Base-by-base conservation (phyloP, 2,113 vertebrate genomes). In the Corythaixoides concolor region DNA sequence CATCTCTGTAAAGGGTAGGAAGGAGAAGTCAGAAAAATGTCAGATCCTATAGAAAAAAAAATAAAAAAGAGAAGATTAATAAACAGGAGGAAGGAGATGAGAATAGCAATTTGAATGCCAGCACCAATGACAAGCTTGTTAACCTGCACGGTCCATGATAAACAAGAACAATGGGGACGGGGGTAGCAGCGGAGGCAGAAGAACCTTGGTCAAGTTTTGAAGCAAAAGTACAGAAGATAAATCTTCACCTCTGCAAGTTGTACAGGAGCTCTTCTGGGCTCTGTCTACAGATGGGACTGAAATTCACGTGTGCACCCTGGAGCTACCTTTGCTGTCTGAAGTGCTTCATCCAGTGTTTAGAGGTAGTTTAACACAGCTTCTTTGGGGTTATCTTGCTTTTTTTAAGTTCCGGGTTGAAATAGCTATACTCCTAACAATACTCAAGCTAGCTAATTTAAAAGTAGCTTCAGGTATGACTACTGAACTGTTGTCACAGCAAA, bases 51-150 rank as follows among this genome's bases (percentile, higher is more conserved):
- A 7, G 73, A 86, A 85, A 72, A 70, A 73, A 73, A 14, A 5
- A 86, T 83, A 72, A 70, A 73, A 73, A 14, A 5, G 12, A 81
- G 15, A 85, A 50, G 28, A 85, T 82, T 83, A 93, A 86, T 95
- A 88, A 89, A 91, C 11, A 59, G 35, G 59, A 93, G 18, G 52
- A 80, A 84, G 53, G 68, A 93, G 53, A 93, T 64, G 55, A 95
- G 94, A 94, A 49, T 45, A 77, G 70, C 84, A 91, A 74, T 95
- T 95, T 93, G 93, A 93, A 85, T 85, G 80, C 43, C 74, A 95
- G n/a, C 26, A 63, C 9, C 50, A 68, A 70, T 89, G 77, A 90
- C 35, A 94, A 70, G 62, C 17, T 95, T 75, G 27, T 82, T 93
- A 93, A 93, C 55, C 50, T 85, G n/a, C 13, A 73, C 10, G 53